Conservation (phyloP, 2,888 invertebrate genomes). For the Yponomeuta cagnagella region DNA sequence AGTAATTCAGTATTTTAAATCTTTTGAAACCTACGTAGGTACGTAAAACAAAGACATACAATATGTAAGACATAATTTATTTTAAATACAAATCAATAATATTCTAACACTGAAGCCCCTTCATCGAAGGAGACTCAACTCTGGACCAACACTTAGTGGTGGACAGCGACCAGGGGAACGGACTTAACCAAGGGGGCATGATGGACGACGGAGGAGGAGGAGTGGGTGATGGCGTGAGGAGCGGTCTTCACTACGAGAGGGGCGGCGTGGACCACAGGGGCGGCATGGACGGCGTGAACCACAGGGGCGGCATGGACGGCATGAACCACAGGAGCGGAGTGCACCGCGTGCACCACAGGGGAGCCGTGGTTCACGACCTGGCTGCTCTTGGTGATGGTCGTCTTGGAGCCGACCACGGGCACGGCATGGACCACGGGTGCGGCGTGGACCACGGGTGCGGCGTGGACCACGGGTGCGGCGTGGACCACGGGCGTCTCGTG, state of each 20-base stretch:
- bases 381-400: constrained; percentile 67
- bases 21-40: too few relatives aligned
- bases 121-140: constrained; percentile 16
- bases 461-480: constrained; percentile 24
- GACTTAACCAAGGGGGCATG: constrained; percentile 49
- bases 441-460: too few relatives aligned
- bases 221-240: constrained; percentile 50
- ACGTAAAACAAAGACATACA: too few relatives aligned
- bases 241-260: constrained; percentile 35
- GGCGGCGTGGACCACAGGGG: constrained; percentile 37
- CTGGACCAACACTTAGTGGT: constrained; percentile 35
- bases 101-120: not conserved
- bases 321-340: constrained; percentile 19
- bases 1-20: too few relatives aligned
- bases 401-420: constrained; percentile 52
- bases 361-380: constrained; percentile 63
- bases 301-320: constrained; percentile 25
- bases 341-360: constrained; percentile 31
- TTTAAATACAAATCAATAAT: not conserved
- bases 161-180: constrained; percentile 53
- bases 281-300: constrained; percentile 32
- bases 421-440: constrained; percentile 48
- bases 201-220: constrained; percentile 59
- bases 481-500: constrained; percentile 53
- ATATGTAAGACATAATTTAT: not conserved